Evolutionary conservation across 2,797 vertebrate species (phyloP).

Genomic region (Liparis tanakae): DNA sequence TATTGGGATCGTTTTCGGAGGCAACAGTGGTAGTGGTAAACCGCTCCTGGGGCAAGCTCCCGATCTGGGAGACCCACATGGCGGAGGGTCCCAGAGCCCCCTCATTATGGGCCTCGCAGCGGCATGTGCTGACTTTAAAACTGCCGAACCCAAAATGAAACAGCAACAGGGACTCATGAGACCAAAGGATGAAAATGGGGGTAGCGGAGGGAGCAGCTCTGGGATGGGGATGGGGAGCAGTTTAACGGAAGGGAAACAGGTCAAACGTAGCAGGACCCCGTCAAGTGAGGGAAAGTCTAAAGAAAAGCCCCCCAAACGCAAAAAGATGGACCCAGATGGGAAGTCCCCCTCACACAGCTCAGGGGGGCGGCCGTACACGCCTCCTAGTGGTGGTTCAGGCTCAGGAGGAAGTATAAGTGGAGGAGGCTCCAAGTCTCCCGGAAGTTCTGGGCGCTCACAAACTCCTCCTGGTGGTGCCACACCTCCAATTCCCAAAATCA

Average conservation of each 20-base stretch:
- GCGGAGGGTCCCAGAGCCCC: conserved; percentile 92
- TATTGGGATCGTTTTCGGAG: conserved; percentile 91
- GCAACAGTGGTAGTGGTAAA: conserved; percentile 85
- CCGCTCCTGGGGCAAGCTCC: conserved; percentile 81
- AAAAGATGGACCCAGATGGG: conserved; percentile 94
- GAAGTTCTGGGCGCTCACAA: conserved; percentile 94
- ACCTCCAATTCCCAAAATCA: conserved; percentile 97
- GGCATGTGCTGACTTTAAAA: conserved; percentile 84
- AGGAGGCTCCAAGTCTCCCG: conserved; percentile 97
- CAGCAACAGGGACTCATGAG: conserved; percentile 76
- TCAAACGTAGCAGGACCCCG: conserved; percentile 95
- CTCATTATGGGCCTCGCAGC: conserved; percentile 81
- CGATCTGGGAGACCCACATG: conserved; percentile 89
- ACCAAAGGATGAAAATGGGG: conserved; percentile 81
- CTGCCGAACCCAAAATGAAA: conserved; percentile 88
- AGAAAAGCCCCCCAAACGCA: conserved; percentile 95
- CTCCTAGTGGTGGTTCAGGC: conserved; percentile 92
- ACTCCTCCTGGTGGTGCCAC: conserved; percentile 96
- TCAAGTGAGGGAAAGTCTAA: conserved; percentile 97
- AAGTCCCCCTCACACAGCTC: conserved; percentile 97
- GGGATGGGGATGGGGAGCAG: conserved; percentile 81
- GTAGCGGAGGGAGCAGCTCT: conserved; percentile 81
- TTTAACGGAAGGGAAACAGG: conserved; percentile 89
- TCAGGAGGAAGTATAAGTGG: conserved; percentile 87
- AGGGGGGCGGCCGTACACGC: conserved; percentile 93